These are phyloP conservation scores for Zoanthus solanderi DNA, from an alignment of 92 coral and sea anemone genomes.

Conservation along the genomic window DNA sequence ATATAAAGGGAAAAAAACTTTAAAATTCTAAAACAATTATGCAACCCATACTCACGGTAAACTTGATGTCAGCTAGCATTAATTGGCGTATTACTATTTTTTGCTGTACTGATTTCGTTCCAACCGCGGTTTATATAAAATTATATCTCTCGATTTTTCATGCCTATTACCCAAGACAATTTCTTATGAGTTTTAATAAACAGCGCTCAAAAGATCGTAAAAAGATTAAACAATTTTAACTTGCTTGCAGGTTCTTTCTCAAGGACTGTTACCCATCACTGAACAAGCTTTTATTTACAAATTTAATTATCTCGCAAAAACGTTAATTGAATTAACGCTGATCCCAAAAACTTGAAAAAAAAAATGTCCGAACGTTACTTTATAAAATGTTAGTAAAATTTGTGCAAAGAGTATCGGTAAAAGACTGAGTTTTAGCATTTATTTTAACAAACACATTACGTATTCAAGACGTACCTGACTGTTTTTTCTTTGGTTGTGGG, in stretches of 20 bases:
- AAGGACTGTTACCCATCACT: constrained; percentile 40
- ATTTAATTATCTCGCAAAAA: neutral
- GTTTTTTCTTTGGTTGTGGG: constrained; percentile 1
- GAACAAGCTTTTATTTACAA: constrained; percentile 13
- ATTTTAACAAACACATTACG: neutral
- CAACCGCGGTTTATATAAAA: no score
- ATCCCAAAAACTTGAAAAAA: neutral
- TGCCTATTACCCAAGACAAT: no score
- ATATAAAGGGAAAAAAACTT: no score
- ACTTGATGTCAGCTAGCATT: no score
- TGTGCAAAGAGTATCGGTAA: neutral
- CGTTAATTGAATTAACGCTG: neutral
- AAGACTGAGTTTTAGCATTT: neutral
- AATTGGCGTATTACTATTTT: no score
- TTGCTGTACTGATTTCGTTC: no score
- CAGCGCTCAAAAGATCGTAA: neutral
- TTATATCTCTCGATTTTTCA: no score
- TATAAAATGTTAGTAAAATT: neutral
- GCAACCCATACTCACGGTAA: no score
- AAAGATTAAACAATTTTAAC: neutral
- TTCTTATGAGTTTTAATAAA: neutral
- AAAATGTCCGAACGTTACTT: neutral
- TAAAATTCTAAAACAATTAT: no score
- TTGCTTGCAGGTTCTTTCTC: constrained; percentile 29
- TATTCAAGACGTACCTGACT: constrained; percentile 32